phyloP scores from a whole-genome alignment of 1,140 invertebrate genomes.

The Artemia franciscana region DNA sequence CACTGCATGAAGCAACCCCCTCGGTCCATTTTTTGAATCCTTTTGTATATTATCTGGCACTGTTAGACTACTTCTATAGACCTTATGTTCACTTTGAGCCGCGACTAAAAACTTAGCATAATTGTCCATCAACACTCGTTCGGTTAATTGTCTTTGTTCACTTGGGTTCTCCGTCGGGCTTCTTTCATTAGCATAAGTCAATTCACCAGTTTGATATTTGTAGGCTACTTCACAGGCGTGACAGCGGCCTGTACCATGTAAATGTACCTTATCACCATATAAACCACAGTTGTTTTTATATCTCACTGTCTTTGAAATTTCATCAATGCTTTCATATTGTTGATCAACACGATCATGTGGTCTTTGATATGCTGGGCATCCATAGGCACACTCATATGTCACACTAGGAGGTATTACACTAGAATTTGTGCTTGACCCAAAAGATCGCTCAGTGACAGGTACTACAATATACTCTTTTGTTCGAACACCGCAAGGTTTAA shows the following conservation, averaged over 20 bases:
- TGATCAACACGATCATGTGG: not conserved
- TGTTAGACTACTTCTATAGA: not conserved
- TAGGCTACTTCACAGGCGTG: not conserved
- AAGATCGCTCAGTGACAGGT: not conserved
- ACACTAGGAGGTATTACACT: not conserved
- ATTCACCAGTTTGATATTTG: not conserved
- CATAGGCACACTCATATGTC: not conserved
- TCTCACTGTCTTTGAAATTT: not conserved
- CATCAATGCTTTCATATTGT: not conserved
- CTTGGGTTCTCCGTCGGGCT: not conserved
- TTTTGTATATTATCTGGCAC: not conserved
- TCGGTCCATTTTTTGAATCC: not conserved
- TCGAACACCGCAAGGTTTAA: not conserved
- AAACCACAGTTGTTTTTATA: not conserved
- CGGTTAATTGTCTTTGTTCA: not conserved
- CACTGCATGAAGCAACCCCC: not conserved
- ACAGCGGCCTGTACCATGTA: not conserved
- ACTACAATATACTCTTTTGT: not conserved
- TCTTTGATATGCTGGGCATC: not conserved
- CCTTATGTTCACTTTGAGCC: not conserved
- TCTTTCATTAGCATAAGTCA: not conserved
- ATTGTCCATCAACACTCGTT: not conserved
- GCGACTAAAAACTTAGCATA: not conserved
- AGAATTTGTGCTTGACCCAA: not conserved
- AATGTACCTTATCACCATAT: not conserved